Evolutionary conservation across 2,888 invertebrate species (phyloP), one percentile per base, ranked within the genome.

Genomic region (Aphelenchoides bicaudatus): DNA sequence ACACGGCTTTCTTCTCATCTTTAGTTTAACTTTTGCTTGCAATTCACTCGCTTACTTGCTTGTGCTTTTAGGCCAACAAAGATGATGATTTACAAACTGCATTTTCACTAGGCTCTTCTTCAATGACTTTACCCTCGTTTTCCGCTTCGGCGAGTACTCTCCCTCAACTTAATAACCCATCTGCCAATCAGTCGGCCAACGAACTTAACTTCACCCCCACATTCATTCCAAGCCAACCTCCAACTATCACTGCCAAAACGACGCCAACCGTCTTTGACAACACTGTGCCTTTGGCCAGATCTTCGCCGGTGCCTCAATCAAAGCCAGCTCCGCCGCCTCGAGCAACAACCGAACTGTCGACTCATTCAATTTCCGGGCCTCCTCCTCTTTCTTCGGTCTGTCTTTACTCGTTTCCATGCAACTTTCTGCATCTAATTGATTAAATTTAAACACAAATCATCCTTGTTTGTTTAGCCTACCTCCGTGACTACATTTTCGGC

Each of bases 71-170:
- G 51, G 16, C 39, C 4, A 16, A n/a, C 23, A 13, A n/a, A 39
- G 28, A 37, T n/a, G n/a, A n/a, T 52, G 16, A 57, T 53, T 13
- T 25, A 27, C 27, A 48, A 61, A 39, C 52, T 16, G 52, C 28
- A 29, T 61, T 34, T 30, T 57, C 39, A 21, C 39, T 58, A 59
- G 60, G 16, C 27, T 39, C 57, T 30, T 57, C 59, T 21, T 51
- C 52, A 27, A 2, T 51, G 2, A 51, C 19, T 51, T 30, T 51
- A n/a, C 52, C 52, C 25, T 30, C 30, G 6, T 39, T 51, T 51
- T 51, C 52, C 39, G 39, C 34, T 19, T 58, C 55, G 10, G 19
- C 25, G 13, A 56, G 56, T 27, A 54, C 55, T 27, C 19, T 54
- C 8, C 55, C 55, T 6, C 57, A 58, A 5, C 23, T 30, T 21